Evolutionary conservation across 2,888 invertebrate genomes (phyloP).

Genomic region (Rhogogaster chlorosoma): DNA sequence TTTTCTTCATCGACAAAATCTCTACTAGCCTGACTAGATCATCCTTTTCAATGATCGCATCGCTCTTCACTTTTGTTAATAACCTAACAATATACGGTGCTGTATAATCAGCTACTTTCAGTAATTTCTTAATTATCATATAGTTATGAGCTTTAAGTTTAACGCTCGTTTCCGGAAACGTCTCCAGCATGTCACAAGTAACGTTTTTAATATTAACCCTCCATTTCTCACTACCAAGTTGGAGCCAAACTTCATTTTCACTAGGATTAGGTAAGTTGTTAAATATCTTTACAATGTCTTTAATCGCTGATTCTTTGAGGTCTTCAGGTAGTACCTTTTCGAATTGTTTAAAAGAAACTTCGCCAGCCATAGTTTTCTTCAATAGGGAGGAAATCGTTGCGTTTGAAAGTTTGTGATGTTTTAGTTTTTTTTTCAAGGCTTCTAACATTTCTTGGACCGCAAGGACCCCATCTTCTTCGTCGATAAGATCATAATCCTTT

Average conservation of each 20-base stretch:
- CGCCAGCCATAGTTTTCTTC: background rate
- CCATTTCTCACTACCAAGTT: background rate
- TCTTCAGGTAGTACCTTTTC: background rate
- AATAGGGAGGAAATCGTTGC: background rate
- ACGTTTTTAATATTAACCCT: background rate
- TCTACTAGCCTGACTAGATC: background rate
- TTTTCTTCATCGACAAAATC: background rate
- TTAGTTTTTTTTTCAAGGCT: background rate
- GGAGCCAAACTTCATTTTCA: background rate
- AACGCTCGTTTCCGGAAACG: background rate
- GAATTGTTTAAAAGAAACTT: background rate
- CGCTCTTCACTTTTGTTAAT: background rate
- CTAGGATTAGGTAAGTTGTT: background rate
- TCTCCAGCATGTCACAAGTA: background rate
- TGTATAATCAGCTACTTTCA: background rate
- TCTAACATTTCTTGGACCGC: background rate
- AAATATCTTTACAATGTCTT: background rate
- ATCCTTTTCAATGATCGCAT: background rate
- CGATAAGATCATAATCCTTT: background rate
- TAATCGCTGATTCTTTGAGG: too few species aligned
- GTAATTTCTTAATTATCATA: background rate
- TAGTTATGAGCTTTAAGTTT: background rate
- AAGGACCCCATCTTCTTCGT: background rate
- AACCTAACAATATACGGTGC: background rate
- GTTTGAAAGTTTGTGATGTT: background rate